These are phyloP conservation scores for Volucella bombylans DNA, from an alignment of 2,888 invertebrate genomes.

Conservation along the genomic window DNA sequence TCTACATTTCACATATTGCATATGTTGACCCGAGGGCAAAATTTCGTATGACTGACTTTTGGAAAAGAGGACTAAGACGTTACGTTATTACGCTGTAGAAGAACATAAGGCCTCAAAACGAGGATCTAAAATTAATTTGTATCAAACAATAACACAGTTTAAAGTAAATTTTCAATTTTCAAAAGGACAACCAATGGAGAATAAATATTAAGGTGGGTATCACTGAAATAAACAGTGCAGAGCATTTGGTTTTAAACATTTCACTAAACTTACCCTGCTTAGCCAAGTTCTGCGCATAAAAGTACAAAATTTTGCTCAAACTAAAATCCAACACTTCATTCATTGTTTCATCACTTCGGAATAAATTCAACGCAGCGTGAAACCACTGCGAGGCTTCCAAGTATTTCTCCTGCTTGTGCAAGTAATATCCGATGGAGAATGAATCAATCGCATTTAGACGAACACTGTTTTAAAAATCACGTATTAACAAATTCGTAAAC, in stretches of 20 bases:
- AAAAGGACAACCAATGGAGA: no score
- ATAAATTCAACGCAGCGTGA: constrained; percentile 73
- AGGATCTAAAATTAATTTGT: no score
- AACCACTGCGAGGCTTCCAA: constrained; percentile 77
- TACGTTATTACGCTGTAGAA: no score
- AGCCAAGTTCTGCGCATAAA: constrained; percentile 77
- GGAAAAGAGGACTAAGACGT: no score
- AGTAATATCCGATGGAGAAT: constrained; percentile 77
- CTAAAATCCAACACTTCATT: constrained; percentile 57
- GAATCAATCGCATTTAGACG: constrained; percentile 77
- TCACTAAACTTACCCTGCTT: constrained; percentile 76
- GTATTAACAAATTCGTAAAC: not conserved
- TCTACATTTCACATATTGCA: no score
- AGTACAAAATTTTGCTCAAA: constrained; percentile 70
- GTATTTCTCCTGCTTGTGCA: constrained; percentile 72
- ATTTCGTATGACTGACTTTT: no score
- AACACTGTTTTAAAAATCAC: constrained; percentile 71
- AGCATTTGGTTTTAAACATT: not conserved
- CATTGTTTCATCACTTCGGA: constrained; percentile 45
- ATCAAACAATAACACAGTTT: no score
- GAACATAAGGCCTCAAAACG: no score
- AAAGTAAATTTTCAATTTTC: no score
- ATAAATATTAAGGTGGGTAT: no score
- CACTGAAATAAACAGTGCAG: no score
- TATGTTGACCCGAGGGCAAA: no score